phyloP scores from a whole-genome alignment of 2,797 vertebrate species.

The Cossypha dichroa region DNA sequence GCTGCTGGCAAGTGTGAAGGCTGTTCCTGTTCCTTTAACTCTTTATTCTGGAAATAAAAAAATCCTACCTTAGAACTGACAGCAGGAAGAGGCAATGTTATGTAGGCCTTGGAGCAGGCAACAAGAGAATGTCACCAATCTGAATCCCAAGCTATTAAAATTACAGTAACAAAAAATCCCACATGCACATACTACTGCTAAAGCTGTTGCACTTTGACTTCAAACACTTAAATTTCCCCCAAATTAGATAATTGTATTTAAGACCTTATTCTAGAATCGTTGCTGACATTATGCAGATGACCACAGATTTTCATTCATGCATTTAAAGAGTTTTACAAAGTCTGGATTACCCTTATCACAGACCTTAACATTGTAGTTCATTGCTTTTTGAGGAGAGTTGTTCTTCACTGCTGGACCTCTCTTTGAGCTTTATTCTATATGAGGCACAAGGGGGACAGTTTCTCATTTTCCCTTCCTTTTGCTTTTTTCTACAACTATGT shows the following conservation, averaged over 20 bases:
- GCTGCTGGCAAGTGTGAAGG: background rate
- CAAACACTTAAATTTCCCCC: background rate
- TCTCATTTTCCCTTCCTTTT: background rate
- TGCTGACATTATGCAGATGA: background rate
- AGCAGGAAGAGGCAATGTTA: background rate
- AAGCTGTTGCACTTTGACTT: background rate
- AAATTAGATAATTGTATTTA: background rate
- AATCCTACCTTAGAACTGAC: background rate
- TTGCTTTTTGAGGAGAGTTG: background rate
- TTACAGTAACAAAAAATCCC: background rate
- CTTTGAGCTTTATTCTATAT: background rate
- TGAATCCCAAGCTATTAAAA: background rate
- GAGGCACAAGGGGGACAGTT: background rate
- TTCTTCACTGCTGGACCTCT: background rate
- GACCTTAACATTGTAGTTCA: background rate
- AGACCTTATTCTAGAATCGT: background rate
- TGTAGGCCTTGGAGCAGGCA: background rate
- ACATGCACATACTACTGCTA: background rate
- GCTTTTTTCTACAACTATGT: background rate
- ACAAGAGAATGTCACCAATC: background rate
- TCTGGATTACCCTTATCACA: background rate
- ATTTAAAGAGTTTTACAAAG: background rate
- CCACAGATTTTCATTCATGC: background rate
- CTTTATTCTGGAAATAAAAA: background rate
- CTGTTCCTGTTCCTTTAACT: background rate